Base-by-base conservation (phyloP, 2,113 vertebrate genomes). In the Erythrocercus mccallii region DNA sequence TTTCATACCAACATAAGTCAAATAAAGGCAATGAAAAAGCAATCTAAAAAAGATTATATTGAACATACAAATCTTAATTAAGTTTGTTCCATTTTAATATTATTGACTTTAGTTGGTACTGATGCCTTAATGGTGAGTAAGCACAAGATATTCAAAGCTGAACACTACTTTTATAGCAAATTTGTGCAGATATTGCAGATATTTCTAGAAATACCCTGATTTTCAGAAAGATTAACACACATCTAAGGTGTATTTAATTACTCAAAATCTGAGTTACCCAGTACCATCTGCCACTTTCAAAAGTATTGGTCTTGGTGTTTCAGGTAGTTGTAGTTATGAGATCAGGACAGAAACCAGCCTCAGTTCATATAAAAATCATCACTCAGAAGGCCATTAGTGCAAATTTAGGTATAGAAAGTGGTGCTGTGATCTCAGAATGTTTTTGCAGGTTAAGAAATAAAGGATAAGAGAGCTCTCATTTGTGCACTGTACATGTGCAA, bases 1-100 rank as follows among this genome's bases (percentile, higher is more conserved):
- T 98, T 94, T 92, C 87, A 96, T 83, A 74, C 17, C 62, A 61
- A 82, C 38, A 95, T 15, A 68, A 60, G 21, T 93, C 58, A 89
- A 89, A 94, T n/a, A 47, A 79, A 76, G 50, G 30, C 17, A 83
- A 54, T 10, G 17, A 28, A 77, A 90, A 57, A 94, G 23, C 16
- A 60, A 64, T 8, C 3, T 47, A n/a, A 65, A 58, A 19, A 50
- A 45, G 0, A 56, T 14, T 8, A n/a, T 11, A 48, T 4, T 40
- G 22, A 88, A 66, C n/a, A 20, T n/a, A 86, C 10, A 66, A 77
- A 56, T 81, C 22, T 31, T 71, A 68, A 61, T 37, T 31, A 47
- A 28, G 42, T 94, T 70, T 66, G 10, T 35, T 71, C 30, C 38
- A 51, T 61, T 83, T 83, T 33, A 66, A 37, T 73, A 20, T 57